Percentiles rank a stretch among this genome's conserved stretches.
phyloP scores from a whole-genome alignment of 2,888 invertebrate genomes.

The Agapetus fuscipes region DNA sequence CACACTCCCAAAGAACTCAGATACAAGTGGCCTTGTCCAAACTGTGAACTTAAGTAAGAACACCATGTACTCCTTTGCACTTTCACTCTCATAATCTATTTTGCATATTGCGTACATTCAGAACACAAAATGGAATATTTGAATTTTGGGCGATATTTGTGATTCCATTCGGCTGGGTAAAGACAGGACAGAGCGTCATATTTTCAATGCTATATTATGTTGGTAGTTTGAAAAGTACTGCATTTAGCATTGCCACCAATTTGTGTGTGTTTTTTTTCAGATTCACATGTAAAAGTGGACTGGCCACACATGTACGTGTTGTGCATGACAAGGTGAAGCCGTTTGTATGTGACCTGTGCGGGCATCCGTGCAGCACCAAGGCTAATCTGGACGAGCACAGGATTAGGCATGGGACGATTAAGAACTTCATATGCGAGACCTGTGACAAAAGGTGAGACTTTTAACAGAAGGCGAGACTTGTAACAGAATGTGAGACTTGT shows the following conservation, averaged over 20 bases:
- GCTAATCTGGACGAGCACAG: conserved; percentile 18
- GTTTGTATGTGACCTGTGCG: conserved; percentile 19
- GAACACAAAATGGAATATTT: no score
- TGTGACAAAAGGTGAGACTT: conserved; percentile 23
- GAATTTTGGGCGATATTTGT: no score
- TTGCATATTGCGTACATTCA: no score
- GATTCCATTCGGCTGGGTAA: no score
- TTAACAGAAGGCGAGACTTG: no score
- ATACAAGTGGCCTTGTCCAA: conserved; percentile 24
- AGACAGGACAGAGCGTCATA: no score
- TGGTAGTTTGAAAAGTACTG: no score
- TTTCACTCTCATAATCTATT: no score
- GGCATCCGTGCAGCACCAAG: conserved; percentile 15
- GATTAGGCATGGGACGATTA: conserved; percentile 14
- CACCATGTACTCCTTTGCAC: no score
- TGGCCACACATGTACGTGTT: conserved; percentile 24
- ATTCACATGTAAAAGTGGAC: conserved; percentile 24
- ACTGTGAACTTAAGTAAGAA: conserved; percentile 22
- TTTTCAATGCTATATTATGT: no score
- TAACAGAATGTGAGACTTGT: not conserved
- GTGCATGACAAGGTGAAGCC: conserved; percentile 26
- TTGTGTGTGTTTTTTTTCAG: conserved; percentile 3
- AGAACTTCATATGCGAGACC: conserved; percentile 17
- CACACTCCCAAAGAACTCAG: conserved; percentile 25
- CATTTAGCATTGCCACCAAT: no score